A percentile compares a stretch with the other conserved stretches of the same genome.
These are phyloP conservation scores for Stegophylla sp. DNA, from an alignment of 2,888 invertebrate genomes.

Conservation along the genomic window DNA sequence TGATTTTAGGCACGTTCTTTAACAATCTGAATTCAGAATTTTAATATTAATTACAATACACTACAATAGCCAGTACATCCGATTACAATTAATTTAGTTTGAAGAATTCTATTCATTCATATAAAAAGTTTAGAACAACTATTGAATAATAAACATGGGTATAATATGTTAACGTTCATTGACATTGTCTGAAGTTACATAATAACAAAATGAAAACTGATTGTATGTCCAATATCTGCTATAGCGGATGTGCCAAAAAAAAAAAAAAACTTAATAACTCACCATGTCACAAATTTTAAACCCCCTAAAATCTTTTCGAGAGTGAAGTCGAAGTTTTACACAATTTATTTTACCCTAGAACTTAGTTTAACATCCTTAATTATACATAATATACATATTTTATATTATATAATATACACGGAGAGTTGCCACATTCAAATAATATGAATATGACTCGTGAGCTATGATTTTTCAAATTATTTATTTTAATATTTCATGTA, in stretches of 20 bases:
- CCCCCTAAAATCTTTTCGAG: slow-evolving; percentile 19
- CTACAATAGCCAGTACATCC: slow-evolving; percentile 26
- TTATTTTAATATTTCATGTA: background rate
- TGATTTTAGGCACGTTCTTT: slow-evolving; percentile 43
- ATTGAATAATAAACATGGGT: slow-evolving; percentile 36
- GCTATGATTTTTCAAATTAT: slow-evolving; percentile 11
- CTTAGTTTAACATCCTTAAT: slow-evolving; percentile 1
- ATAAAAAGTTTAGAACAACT: slow-evolving; percentile 21
- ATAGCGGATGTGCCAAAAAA: slow-evolving; percentile 1
- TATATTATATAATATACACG: background rate
- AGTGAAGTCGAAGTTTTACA: slow-evolving; percentile 18
- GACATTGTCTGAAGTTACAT: slow-evolving; percentile 7
- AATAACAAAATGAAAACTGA: slow-evolving; percentile 37
- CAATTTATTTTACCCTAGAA: slow-evolving; percentile 26
- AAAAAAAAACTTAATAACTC: slow-evolving; percentile 3
- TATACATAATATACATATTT: too few relatives aligned
- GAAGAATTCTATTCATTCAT: slow-evolving; percentile 25
- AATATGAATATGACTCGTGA: background rate
- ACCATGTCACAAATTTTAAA: background rate
- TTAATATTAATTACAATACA: slow-evolving; percentile 2
- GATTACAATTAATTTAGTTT: slow-evolving; percentile 33
- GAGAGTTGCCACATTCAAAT: slow-evolving; percentile 19
- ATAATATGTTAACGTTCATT: slow-evolving; percentile 24
- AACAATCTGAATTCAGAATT: slow-evolving; percentile 23
- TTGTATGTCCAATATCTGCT: slow-evolving; percentile 15